Evolutionary conservation across 2,797 vertebrate genomes (phyloP), one percentile per base, ranked within the genome.

Genomic region (Acanthornis magna): DNA sequence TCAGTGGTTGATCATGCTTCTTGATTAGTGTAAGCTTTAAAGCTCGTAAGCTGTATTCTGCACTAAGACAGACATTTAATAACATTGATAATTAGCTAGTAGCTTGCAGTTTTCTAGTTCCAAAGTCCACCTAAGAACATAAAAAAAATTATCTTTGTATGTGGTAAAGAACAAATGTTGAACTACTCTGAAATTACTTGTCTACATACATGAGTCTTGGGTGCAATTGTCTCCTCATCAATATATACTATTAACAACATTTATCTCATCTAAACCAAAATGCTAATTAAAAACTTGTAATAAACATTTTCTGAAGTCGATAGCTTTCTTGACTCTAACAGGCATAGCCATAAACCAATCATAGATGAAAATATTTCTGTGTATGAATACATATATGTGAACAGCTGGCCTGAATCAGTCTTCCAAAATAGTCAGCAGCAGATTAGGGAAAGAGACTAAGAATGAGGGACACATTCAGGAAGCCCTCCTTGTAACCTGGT

Each of bases 11-110:
- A 94, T 96, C 89, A 75, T 91, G 80, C 91, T 85, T 95, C 95
- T 97, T 96, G 85, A 94, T 94, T 94, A 96, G 87, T 70, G 71
- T 94, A 93, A 97, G 93, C 95, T 92, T 84, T 93, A 96, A 96
- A 95, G 85, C 96, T 87, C 51, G 29, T 96, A 96, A 96, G 92
- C 95, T 94, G 89, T 93, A 62, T 91, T 93, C 91, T 94, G 77
- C 61, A 68, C 57, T 80, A 63, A 92, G 70, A 81, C 51, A 89
- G 76, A 85, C 85, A 58, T 92, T 95, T 92, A 93, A 72, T 89
- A 85, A 73, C 66, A 88, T 29, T 74, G 91, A 90, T 90, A 94
- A 95, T 87, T 94, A 96, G 92, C 75, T 58, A 77, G 80, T 65
- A 80, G 54, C 26, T 85, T 86, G 74, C 71, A 67, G 36, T 94